Percentiles rank a stretch among this genome's conserved stretches.
Evolutionary conservation across 2,797 vertebrate species (phyloP).

Genomic region (Melanotaenia nigrans): DNA sequence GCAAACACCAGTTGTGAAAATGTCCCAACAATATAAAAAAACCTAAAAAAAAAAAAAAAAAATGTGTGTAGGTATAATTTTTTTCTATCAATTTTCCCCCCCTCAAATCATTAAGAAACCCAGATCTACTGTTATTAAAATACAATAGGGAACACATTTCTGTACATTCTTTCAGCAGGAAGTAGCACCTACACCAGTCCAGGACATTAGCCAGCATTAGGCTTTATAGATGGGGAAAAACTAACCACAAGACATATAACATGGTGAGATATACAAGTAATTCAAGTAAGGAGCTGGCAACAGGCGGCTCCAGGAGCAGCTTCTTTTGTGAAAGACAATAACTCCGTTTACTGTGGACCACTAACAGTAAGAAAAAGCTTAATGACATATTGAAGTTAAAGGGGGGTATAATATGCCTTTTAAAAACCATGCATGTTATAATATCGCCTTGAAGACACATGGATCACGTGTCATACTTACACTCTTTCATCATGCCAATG

Average conservation of each 20-base stretch:
- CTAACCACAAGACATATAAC: not conserved
- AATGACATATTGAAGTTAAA: no score
- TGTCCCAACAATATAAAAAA: not conserved
- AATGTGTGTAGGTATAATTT: not conserved
- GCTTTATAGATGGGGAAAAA: not conserved
- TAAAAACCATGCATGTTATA: not conserved
- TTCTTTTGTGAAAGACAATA: not conserved
- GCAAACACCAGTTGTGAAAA: slow-evolving; percentile 44
- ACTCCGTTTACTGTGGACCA: not conserved
- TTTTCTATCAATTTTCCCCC: not conserved
- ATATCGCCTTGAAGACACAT: slow-evolving; percentile 21
- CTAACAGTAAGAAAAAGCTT: not conserved
- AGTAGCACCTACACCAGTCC: not conserved
- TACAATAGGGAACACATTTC: not conserved
- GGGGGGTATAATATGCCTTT: not conserved
- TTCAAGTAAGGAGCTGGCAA: not conserved
- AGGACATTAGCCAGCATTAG: not conserved
- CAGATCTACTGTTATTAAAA: not conserved
- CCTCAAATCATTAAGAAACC: not conserved
- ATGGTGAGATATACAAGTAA: not conserved
- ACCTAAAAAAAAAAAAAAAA: not conserved
- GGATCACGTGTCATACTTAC: slow-evolving; percentile 87
- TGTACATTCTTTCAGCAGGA: slow-evolving; percentile 9
- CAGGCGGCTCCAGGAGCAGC: not conserved
- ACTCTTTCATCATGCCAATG: slow-evolving; percentile 88